Conservation (phyloP, 1,140 invertebrate species). For the Notospermus geniculatus region DNA sequence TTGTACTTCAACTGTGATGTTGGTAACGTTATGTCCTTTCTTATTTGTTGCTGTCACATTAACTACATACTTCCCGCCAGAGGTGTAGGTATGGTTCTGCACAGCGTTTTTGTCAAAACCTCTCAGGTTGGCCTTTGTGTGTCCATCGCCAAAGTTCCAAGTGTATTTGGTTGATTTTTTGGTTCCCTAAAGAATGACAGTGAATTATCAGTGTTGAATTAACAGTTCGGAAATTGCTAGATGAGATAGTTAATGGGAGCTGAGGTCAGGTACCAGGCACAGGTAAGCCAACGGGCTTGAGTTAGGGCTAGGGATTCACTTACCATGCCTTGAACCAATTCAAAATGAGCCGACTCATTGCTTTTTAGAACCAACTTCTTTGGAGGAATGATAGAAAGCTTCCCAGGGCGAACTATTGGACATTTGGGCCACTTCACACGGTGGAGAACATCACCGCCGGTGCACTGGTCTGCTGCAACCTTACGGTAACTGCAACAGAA, state of each 20-base stretch:
- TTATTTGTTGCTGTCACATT: conserved; percentile 23
- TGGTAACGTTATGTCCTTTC: conserved; percentile 16
- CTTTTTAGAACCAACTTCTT: too few relatives aligned
- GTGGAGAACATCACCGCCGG: conserved; percentile 56
- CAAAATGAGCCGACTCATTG: too few relatives aligned
- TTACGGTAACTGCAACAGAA: conserved; percentile 64
- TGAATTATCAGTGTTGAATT: too few relatives aligned
- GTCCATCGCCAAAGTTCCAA: conserved; percentile 26
- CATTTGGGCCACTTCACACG: too few relatives aligned
- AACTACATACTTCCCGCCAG: conserved; percentile 24
- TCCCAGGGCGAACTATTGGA: too few relatives aligned
- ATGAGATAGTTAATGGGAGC: too few relatives aligned
- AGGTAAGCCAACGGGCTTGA: too few relatives aligned
- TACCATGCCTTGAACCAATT: too few relatives aligned
- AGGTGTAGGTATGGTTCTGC: conserved; percentile 20
- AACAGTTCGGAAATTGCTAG: too few relatives aligned
- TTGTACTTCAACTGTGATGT: conserved; percentile 18
- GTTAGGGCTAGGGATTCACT: too few relatives aligned
- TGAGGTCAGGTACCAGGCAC: too few relatives aligned
- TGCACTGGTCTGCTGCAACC: conserved; percentile 74
- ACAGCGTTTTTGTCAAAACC: conserved; percentile 14
- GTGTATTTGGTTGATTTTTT: conserved; percentile 23
- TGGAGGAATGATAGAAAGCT: too few relatives aligned
- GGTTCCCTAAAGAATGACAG: conserved; percentile 22
- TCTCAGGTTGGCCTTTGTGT: background rate